Base-by-base conservation (phyloP, 2,888 invertebrate species). In the Polyommatus icarus region DNA sequence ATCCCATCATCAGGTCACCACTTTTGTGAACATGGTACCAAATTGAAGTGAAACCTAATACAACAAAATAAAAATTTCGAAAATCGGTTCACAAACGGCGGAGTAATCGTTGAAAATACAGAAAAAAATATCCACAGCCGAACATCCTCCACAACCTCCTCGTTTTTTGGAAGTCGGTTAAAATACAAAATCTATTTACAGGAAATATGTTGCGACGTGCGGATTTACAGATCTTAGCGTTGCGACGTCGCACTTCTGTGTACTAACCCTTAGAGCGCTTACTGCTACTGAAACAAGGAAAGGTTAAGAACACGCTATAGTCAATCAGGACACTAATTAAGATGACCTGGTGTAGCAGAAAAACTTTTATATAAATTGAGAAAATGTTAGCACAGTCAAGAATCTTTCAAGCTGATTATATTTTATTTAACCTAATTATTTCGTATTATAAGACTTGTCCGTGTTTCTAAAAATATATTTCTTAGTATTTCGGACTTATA, bases 311-410 rank as follows among this genome's bases (percentile, higher is more conserved):
- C 29, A 15, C 29, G 15, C 67, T 67, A 29, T 29, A 67, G 67
- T 67, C 67, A 61, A 61, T 61, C 61, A 67, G 67, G 67, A 67
- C 29, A 67, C 67, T 67, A 67, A 67, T 67, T 29, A 67, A 67
- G 29, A 29, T 67, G 29, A 67, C 29, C 67, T 67, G 67, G 67
- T 15, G 67, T 67, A 29, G 67, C 67, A 67, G 67, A 67, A 67
- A 67, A 67, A 67, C 67, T 67, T 67, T 67, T 29, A 29, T 29
- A 29, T 24, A 15, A 29, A 67, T 67, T 67, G 29, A 67, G 15
- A 67, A 67, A 67, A 67, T 67, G 29, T 67, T 5, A 12, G 67
- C 12, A 29, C 5, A 29, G 15, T 54, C 18, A 54, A 15, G 54
- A 54, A 12, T 29, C 29, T 67, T 67, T 15, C 6, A 67, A 29